A percentile compares a stretch with the other conserved stretches of the same genome.
phyloP scores from a whole-genome alignment of 64 coral and sea anemone genomes.

The Dendrophyllia cribrosa region DNA sequence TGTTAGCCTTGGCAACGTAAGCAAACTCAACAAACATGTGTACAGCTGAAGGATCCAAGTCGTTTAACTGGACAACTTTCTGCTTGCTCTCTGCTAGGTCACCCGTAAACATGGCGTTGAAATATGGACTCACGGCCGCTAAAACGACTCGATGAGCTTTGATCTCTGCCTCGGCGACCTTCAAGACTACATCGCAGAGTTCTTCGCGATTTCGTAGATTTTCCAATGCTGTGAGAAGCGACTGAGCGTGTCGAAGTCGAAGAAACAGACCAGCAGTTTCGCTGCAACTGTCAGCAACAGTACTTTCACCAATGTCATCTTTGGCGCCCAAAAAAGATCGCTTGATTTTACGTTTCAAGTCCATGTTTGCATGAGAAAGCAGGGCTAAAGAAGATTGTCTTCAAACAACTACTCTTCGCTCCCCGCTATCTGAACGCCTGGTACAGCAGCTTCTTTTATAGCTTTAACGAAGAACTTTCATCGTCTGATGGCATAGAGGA shows the following conservation, averaged over 20 bases:
- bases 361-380: not conserved
- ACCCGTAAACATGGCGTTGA: constrained; percentile 94
- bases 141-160: constrained; percentile 89
- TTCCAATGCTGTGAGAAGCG: constrained; percentile 44
- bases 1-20: constrained; percentile 80
- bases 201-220: constrained; percentile 78
- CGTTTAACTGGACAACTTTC: constrained; percentile 74
- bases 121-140: constrained; percentile 94
- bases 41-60: constrained; percentile 85
- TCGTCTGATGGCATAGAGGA: no score
- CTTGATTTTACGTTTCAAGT: constrained; percentile 14
- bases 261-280: not conserved
- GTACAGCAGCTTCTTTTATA: no score
- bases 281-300: not conserved
- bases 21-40: constrained; percentile 70
- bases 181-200: constrained; percentile 89
- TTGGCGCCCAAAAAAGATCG: not conserved
- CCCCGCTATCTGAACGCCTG: no score
- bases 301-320: not conserved
- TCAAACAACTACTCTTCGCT: no score
- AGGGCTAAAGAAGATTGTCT: no score
- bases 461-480: no score
- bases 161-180: constrained; percentile 80
- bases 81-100: constrained; percentile 79
- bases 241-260: constrained; percentile 21